Evolutionary conservation across 2,797 vertebrate genomes (phyloP).

Genomic region (Lateolabrax maculatus): DNA sequence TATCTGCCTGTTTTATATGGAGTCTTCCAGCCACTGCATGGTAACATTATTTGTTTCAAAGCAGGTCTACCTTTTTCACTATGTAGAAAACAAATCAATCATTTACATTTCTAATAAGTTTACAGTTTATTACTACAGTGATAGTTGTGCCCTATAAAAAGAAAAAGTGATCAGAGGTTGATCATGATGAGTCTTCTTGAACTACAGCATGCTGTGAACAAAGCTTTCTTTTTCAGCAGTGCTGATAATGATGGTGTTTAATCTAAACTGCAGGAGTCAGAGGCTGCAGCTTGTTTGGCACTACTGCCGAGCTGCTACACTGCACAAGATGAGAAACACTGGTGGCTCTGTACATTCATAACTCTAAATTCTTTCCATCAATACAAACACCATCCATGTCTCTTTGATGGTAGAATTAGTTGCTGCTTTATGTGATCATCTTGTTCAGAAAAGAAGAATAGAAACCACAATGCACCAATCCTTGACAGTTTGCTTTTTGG

Average conservation of each 20-base stretch:
- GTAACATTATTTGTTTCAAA: neutral
- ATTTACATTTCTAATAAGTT: neutral
- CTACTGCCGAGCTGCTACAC: constrained; percentile 6
- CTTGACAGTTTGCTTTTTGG: neutral
- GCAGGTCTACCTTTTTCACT: neutral
- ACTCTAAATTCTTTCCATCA: neutral
- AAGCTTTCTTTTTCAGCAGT: constrained; percentile 14
- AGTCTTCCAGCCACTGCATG: neutral
- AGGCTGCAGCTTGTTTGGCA: constrained; percentile 23
- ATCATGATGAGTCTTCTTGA: neutral
- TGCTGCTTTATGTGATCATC: neutral
- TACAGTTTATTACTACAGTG: neutral
- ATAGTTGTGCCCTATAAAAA: neutral
- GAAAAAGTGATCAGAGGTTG: neutral
- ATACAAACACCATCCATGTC: neutral
- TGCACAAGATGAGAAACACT: neutral
- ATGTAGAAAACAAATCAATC: neutral
- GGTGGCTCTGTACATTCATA: neutral
- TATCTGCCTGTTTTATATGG: neutral
- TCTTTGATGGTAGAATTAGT: neutral
- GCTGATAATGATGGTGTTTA: constrained; percentile 62
- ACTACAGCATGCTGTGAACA: neutral
- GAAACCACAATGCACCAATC: neutral
- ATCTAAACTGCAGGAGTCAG: constrained; percentile 36
- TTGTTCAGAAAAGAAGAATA: neutral